These are phyloP conservation scores for Alcedo atthis DNA, from an alignment of 2,797 vertebrate genomes.

Conservation along the genomic window DNA sequence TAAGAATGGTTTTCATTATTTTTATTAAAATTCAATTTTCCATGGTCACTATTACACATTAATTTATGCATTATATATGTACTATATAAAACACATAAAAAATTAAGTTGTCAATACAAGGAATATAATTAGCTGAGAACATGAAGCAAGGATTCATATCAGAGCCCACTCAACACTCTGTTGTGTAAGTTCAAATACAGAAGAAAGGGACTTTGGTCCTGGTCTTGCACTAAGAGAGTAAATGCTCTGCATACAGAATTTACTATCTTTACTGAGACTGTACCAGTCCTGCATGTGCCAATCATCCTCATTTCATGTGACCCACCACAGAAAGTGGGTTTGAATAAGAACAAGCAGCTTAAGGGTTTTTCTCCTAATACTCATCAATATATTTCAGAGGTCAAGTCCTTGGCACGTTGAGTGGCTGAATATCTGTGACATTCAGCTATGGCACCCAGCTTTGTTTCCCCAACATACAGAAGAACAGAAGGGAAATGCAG, in stretches of 20 bases:
- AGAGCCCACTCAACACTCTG: background rate
- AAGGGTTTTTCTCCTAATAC: background rate
- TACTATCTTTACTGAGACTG: background rate
- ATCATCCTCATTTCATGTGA: background rate
- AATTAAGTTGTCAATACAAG: background rate
- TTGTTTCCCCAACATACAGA: background rate
- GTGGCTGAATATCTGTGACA: background rate
- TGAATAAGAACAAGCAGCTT: background rate
- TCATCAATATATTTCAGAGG: background rate
- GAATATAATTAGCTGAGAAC: constrained; percentile 1
- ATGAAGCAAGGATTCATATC: background rate
- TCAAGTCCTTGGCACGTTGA: background rate
- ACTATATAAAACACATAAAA: constrained; percentile 7
- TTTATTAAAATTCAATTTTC: constrained; percentile 26
- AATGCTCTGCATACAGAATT: background rate
- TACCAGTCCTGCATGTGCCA: background rate
- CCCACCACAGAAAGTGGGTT: background rate
- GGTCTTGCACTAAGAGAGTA: background rate
- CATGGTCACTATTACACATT: constrained; percentile 25
- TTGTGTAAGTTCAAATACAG: background rate
- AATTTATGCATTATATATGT: constrained; percentile 47
- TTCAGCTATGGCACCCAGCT: constrained; percentile 9
- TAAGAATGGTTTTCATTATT: background rate
- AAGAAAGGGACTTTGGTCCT: background rate
- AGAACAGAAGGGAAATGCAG: background rate